Evolutionary conservation across 1,140 invertebrate species (phyloP).

Genomic region (Pemphigus obesinymphae): DNA sequence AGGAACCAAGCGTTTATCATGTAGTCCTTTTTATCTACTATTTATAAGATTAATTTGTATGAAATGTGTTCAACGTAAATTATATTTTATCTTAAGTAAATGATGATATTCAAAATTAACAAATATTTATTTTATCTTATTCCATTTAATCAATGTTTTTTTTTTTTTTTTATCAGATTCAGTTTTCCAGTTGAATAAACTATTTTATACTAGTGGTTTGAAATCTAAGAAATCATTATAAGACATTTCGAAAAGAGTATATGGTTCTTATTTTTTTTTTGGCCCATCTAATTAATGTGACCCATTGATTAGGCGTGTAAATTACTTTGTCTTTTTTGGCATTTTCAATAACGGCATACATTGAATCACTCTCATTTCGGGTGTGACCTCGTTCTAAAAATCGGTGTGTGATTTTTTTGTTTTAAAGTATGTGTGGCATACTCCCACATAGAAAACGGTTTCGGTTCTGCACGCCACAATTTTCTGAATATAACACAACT

Average conservation of each 20-base stretch:
- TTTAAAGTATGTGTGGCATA: not conserved
- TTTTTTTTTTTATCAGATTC: not conserved
- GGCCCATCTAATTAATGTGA: not conserved
- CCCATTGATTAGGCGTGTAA: not conserved
- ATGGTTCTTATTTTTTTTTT: not conserved
- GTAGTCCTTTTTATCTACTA: not conserved
- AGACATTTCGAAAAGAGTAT: not conserved
- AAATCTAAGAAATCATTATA: not conserved
- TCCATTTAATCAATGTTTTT: not conserved
- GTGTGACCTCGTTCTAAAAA: not conserved
- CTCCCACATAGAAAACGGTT: not conserved
- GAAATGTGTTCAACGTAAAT: not conserved
- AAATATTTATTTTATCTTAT: conserved; percentile 7
- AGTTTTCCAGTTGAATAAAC: not conserved
- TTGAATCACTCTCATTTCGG: not conserved
- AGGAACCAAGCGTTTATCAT: too few species aligned
- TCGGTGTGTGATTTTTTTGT: not conserved
- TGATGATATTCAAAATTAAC: not conserved
- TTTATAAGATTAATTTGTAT: conserved; percentile 15
- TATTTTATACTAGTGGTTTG: not conserved
- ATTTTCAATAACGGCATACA: not conserved
- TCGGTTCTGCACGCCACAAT: not conserved
- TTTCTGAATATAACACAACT: not conserved
- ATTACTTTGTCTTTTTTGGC: not conserved
- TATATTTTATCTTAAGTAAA: not conserved